Evolutionary conservation across 1,140 invertebrate species (phyloP).

Genomic region (Hypsibius dujardini): DNA sequence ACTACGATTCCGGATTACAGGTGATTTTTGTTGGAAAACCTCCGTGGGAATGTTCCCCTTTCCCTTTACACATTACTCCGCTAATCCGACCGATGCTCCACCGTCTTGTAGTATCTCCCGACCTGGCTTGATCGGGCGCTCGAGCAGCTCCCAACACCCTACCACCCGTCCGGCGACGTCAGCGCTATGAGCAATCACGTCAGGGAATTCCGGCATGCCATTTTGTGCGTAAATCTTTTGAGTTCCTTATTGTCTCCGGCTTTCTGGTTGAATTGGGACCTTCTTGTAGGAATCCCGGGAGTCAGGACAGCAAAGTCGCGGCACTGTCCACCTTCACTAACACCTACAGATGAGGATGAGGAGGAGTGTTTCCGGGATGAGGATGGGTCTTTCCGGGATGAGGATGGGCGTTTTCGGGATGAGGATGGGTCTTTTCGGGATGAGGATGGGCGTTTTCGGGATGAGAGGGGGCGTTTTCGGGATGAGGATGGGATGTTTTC

Average conservation of each 20-base stretch:
- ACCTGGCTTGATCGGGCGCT: too few relatives aligned
- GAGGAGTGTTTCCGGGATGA: too few relatives aligned
- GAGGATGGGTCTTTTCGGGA: too few relatives aligned
- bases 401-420: too few relatives aligned
- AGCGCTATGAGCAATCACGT: neutral
- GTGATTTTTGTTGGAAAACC: too few relatives aligned
- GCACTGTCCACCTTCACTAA: constrained; percentile 11
- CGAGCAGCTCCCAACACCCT: too few relatives aligned
- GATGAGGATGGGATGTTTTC: too few relatives aligned
- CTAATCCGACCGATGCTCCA: neutral
- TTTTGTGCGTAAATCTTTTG: neutral
- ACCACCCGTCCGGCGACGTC: neutral
- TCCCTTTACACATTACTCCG: neutral
- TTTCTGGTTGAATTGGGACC: neutral
- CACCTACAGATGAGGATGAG: neutral
- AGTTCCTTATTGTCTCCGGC: neutral
- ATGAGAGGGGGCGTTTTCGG: too few relatives aligned
- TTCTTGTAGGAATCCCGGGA: neutral
- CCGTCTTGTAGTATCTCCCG: too few relatives aligned
- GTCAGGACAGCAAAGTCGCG: neutral
- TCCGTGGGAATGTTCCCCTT: neutral
- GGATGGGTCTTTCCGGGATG: too few relatives aligned
- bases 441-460: too few relatives aligned
- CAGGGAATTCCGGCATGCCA: neutral
- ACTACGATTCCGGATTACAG: neutral